Conservation (phyloP, 2,113 vertebrate species). For the Oxygymnocypris stewartii region DNA sequence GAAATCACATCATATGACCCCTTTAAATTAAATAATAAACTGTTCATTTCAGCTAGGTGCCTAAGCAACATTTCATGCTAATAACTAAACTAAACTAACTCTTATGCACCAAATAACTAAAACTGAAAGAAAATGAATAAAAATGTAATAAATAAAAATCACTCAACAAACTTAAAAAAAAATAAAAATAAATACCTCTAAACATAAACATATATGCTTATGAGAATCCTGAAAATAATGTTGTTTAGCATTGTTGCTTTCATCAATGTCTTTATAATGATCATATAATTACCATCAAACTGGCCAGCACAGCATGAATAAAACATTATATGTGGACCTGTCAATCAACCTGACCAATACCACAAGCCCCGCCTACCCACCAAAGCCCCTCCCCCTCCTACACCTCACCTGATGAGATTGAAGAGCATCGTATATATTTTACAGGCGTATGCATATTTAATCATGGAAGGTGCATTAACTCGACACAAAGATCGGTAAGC, state of each 20-base stretch:
- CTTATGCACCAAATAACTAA: too few relatives aligned
- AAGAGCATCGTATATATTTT: not conserved
- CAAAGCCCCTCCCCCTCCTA: slow-evolving; percentile 10
- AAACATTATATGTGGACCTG: not conserved
- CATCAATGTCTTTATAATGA: not conserved
- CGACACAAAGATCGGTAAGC: slow-evolving; percentile 69
- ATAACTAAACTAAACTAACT: too few relatives aligned
- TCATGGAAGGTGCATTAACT: slow-evolving; percentile 93
- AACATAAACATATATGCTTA: not conserved
- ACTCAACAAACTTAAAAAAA: too few relatives aligned
- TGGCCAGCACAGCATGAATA: not conserved
- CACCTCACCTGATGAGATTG: slow-evolving; percentile 1
- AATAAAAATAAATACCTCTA: too few relatives aligned
- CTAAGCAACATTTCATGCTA: too few relatives aligned
- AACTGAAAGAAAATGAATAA: too few relatives aligned
- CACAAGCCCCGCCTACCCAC: not conserved
- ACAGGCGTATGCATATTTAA: slow-evolving; percentile 88
- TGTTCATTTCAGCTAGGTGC: too few relatives aligned
- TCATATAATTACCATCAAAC: too few relatives aligned
- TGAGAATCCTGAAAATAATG: too few relatives aligned
- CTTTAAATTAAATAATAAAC: too few relatives aligned
- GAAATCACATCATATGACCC: too few relatives aligned
- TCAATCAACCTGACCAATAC: not conserved
- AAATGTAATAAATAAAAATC: too few relatives aligned
- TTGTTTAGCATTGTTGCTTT: not conserved